These are phyloP conservation scores for Sternotherus odoratus DNA, from an alignment of 2,797 vertebrate species.

Conservation along the genomic window DNA sequence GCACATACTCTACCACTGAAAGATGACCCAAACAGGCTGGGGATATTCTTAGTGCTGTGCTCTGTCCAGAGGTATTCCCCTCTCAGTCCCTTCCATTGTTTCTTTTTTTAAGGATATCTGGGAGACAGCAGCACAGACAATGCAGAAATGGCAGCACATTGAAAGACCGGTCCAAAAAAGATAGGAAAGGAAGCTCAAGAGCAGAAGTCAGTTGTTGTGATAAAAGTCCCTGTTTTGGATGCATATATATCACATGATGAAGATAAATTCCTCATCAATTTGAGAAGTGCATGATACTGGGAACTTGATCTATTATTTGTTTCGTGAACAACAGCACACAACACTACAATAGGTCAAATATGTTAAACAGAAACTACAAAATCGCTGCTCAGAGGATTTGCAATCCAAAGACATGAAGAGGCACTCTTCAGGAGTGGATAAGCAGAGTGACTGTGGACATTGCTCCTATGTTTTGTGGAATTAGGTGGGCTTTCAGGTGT, in stretches of 20 bases:
- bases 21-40: conserved; percentile 35
- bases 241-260: not conserved
- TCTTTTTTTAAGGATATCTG: not conserved
- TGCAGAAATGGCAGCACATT: not conserved
- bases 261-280: not conserved
- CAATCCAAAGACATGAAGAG: not conserved
- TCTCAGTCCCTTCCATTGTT: not conserved
- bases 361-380: not conserved
- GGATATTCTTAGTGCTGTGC: not conserved
- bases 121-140: not conserved
- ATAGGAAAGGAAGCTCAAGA: not conserved
- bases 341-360: not conserved
- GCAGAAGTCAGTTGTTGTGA: not conserved
- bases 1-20: not conserved
- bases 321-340: not conserved
- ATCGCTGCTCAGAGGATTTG: not conserved
- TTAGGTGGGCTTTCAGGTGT: not conserved
- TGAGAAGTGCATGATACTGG: not conserved
- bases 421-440: not conserved
- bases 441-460: not conserved
- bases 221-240: not conserved
- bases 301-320: not conserved
- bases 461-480: not conserved
- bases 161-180: not conserved
- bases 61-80: not conserved